phyloP scores from a whole-genome alignment of 2,888 invertebrate genomes.

The Choristoneura rosaceana region DNA sequence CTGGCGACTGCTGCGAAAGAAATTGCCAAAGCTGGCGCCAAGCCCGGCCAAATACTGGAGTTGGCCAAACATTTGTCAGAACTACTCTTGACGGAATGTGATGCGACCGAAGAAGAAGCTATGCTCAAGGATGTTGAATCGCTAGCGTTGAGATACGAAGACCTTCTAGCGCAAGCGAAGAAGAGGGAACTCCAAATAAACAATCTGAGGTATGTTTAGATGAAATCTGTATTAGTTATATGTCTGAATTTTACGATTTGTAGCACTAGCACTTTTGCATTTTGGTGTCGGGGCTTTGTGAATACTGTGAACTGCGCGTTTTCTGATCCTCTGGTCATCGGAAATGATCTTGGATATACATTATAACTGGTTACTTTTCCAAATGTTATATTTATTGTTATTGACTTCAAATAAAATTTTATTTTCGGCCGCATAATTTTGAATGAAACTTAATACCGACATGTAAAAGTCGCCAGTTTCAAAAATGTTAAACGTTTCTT shows the following conservation, averaged over 20 bases:
- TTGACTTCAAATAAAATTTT: background rate
- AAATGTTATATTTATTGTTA: background rate
- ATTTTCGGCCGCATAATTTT: no score
- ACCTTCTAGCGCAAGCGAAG: constrained; percentile 89
- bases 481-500: constrained; percentile 5
- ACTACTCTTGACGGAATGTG: constrained; percentile 90
- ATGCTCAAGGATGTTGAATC: constrained; percentile 87
- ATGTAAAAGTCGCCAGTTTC: constrained; percentile 22
- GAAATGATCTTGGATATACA: background rate
- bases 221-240: constrained; percentile 11
- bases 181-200: constrained; percentile 91
- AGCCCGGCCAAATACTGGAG: constrained; percentile 93
- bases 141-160: constrained; percentile 88
- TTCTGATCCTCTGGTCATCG: background rate
- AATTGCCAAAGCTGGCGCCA: constrained; percentile 91
- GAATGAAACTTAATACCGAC: background rate
- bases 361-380: constrained; percentile 26
- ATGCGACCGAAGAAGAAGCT: constrained; percentile 88
- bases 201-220: constrained; percentile 88
- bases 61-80: constrained; percentile 92
- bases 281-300: constrained; percentile 71
- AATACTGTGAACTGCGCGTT: constrained; percentile 38
- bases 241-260: constrained; percentile 31
- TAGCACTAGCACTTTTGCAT: constrained; percentile 74
- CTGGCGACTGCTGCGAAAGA: constrained; percentile 88